phyloP scores from a whole-genome alignment of 2,888 invertebrate species.

The Rotaria macrura region DNA sequence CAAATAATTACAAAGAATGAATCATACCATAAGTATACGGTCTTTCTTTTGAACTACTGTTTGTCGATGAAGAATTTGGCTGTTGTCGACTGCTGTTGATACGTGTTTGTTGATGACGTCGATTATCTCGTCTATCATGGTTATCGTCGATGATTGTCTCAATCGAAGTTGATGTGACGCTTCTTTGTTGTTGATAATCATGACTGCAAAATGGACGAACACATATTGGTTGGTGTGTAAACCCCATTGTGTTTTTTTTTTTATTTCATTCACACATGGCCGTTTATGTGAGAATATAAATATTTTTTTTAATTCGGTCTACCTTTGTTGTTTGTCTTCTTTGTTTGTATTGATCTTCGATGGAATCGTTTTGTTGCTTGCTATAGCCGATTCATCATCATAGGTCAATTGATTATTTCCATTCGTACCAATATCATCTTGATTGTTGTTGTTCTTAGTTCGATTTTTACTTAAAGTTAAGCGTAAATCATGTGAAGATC shows the following conservation, averaged over 20 bases:
- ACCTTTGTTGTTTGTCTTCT: neutral
- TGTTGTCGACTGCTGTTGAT: neutral
- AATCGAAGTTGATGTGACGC: neutral
- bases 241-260: neutral
- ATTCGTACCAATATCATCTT: neutral
- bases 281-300: neutral
- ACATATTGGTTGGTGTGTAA: neutral
- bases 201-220: constrained; percentile 4
- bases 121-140: neutral
- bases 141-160: neutral
- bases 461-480: neutral
- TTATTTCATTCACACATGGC: neutral
- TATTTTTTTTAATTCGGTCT: neutral
- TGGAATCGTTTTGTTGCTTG: neutral
- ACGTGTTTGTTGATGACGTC: neutral
- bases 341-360: neutral
- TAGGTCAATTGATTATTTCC: neutral
- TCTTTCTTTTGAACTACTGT: neutral
- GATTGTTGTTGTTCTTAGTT: neutral
- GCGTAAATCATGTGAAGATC: neutral
- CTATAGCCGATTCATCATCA: neutral
- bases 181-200: neutral
- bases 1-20: neutral
- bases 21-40: neutral
- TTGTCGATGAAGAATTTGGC: neutral